These are phyloP conservation scores for Pterocles orientalis DNA, from an alignment of 2,113 vertebrate species.

Conservation along the genomic window DNA sequence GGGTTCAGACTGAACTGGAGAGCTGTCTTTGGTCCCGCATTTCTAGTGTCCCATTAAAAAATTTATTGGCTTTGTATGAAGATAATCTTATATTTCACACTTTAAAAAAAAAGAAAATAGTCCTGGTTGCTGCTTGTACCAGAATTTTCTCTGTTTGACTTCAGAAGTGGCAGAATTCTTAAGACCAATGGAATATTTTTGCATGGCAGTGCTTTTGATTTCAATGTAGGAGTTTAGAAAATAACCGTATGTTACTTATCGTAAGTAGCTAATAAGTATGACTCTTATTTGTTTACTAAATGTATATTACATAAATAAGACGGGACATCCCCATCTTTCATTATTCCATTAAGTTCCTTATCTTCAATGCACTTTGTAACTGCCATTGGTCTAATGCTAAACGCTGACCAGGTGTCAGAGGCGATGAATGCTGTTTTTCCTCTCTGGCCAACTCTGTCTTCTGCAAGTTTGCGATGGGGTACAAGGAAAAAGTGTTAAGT, in stretches of 20 bases:
- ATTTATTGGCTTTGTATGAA: background rate
- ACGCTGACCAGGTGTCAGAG: background rate
- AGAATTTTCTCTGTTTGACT: background rate
- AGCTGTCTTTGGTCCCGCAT: background rate
- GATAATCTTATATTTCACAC: background rate
- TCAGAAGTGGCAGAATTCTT: background rate
- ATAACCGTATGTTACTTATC: background rate
- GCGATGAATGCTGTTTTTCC: too few species aligned
- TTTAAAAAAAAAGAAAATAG: background rate
- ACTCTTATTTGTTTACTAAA: background rate
- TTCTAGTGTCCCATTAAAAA: background rate
- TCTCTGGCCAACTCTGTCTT: background rate
- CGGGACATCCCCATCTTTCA: background rate
- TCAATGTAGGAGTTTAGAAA: background rate
- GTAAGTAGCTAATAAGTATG: background rate
- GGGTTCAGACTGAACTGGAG: background rate
- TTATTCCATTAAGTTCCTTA: background rate
- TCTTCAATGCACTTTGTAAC: background rate
- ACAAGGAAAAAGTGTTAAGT: background rate
- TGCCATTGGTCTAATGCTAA: background rate
- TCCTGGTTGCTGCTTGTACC: background rate
- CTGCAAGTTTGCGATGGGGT: background rate
- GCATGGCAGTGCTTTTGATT: background rate
- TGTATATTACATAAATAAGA: background rate
- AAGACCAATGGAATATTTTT: background rate